These are phyloP conservation scores for Axinella damicornis DNA, from an alignment of 37 sponge, comb jelly and placozoan species.

Conservation along the genomic window DNA sequence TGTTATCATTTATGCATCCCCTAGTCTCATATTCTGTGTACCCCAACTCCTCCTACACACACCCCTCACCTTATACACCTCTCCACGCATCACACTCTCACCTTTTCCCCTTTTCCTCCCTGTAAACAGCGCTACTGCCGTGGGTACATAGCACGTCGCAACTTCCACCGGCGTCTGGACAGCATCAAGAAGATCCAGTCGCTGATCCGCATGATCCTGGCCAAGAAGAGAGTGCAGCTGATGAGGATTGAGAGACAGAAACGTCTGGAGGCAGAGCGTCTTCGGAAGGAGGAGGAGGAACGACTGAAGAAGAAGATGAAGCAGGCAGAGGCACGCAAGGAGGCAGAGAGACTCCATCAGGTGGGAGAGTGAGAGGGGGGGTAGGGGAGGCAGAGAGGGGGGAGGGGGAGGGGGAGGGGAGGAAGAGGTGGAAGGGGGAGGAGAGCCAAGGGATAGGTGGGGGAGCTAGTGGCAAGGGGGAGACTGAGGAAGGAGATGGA, in stretches of 20 bases:
- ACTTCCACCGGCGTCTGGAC: slow-evolving; percentile 26
- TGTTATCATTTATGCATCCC: too few relatives aligned
- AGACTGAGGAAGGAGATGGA: too few relatives aligned
- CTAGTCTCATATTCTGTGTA: too few relatives aligned
- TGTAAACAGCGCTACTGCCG: slow-evolving; percentile 67
- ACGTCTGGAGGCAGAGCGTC: slow-evolving; percentile 70
- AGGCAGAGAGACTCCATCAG: slow-evolving; percentile 84
- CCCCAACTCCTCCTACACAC: too few relatives aligned
- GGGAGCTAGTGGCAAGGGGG: too few relatives aligned
- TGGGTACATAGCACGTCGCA: slow-evolving; percentile 67
- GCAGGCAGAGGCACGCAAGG: slow-evolving; percentile 75
- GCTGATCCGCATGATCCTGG: slow-evolving; percentile 63
- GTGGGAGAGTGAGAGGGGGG: slow-evolving; percentile 11
- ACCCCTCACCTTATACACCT: too few relatives aligned
- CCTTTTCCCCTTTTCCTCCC: too few relatives aligned
- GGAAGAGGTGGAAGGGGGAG: too few relatives aligned
- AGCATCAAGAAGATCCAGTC: slow-evolving; percentile 75
- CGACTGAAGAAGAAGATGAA: slow-evolving; percentile 80
- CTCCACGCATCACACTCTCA: too few relatives aligned
- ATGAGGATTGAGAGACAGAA: slow-evolving; percentile 51
- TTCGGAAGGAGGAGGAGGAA: slow-evolving; percentile 80
- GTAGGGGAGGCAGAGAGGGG: too few relatives aligned
- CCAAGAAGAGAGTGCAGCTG: slow-evolving; percentile 45
- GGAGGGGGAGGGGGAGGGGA: too few relatives aligned
- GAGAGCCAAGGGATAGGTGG: too few relatives aligned